Evolutionary conservation across 2,113 vertebrate species (phyloP).

Genomic region (Nycticorax nycticorax): DNA sequence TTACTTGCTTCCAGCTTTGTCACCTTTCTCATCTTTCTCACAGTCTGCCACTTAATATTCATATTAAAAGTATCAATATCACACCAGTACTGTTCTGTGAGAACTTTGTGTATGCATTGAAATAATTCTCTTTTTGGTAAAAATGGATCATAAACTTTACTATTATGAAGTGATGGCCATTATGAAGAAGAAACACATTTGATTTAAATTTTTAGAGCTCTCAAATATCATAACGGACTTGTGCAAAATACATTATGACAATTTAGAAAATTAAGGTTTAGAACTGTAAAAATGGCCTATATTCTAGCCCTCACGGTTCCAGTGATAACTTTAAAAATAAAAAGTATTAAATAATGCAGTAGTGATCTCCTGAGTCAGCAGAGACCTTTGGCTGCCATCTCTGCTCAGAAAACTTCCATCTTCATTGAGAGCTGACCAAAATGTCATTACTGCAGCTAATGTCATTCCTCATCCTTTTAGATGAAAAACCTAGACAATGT

Average conservation of each 20-base stretch:
- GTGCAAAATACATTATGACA: background rate
- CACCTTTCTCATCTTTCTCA: background rate
- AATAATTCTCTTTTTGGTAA: background rate
- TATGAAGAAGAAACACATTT: background rate
- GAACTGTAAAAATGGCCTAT: background rate
- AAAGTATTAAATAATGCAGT: background rate
- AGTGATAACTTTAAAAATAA: background rate
- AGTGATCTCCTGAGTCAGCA: background rate
- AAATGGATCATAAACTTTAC: background rate
- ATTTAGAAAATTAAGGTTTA: background rate
- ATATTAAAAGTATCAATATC: background rate
- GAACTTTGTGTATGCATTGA: background rate
- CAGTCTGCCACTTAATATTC: background rate
- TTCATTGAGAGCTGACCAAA: background rate
- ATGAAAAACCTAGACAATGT: background rate
- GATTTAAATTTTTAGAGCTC: background rate
- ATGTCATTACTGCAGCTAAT: background rate
- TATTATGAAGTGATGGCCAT: background rate
- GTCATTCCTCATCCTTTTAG: background rate
- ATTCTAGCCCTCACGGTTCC: background rate
- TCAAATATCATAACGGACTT: background rate
- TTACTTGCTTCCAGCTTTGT: background rate
- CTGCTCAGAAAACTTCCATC: background rate
- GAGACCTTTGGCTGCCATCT: background rate
- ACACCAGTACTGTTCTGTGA: background rate